These are phyloP conservation scores for Phlogophora meticulosa DNA, from an alignment of 2,888 invertebrate genomes.

Conservation along the genomic window DNA sequence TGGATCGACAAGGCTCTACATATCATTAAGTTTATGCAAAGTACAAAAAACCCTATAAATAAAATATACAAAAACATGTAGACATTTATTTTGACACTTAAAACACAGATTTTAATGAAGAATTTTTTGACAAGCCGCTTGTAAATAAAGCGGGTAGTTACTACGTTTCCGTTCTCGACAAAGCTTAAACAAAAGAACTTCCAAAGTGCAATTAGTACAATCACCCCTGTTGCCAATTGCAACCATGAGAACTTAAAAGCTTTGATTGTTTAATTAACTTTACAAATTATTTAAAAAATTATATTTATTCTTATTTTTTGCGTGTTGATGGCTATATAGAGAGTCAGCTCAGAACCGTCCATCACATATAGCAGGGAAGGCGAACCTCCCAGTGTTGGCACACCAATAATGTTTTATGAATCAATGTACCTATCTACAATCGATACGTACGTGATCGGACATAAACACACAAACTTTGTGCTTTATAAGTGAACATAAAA, in stretches of 20 bases:
- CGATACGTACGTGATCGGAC: too few relatives aligned
- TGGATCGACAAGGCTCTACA: conserved; percentile 13
- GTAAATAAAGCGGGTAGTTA: neutral
- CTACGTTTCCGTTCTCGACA: neutral
- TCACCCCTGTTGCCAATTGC: conserved; percentile 22
- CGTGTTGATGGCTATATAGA: too few relatives aligned
- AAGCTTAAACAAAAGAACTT: neutral
- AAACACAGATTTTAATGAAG: neutral
- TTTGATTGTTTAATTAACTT: neutral
- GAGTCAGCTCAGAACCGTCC: too few relatives aligned
- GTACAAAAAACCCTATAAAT: neutral
- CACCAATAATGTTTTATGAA: too few relatives aligned
- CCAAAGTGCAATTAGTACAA: conserved; percentile 7
- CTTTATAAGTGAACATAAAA: too few relatives aligned
- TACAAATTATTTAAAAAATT: too few relatives aligned
- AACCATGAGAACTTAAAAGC: conserved; percentile 12
- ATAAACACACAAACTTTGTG: too few relatives aligned
- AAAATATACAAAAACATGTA: neutral
- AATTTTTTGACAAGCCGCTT: neutral
- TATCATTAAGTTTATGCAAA: neutral
- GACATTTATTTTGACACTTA: neutral
- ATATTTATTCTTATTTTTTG: too few relatives aligned
- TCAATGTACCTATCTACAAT: too few relatives aligned
- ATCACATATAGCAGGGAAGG: too few relatives aligned
- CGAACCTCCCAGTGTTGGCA: too few relatives aligned